Percentiles rank a stretch among this genome's conserved stretches.
Conservation (phyloP, 2,797 vertebrate genomes). For the Melanotaenia boesemani region DNA sequence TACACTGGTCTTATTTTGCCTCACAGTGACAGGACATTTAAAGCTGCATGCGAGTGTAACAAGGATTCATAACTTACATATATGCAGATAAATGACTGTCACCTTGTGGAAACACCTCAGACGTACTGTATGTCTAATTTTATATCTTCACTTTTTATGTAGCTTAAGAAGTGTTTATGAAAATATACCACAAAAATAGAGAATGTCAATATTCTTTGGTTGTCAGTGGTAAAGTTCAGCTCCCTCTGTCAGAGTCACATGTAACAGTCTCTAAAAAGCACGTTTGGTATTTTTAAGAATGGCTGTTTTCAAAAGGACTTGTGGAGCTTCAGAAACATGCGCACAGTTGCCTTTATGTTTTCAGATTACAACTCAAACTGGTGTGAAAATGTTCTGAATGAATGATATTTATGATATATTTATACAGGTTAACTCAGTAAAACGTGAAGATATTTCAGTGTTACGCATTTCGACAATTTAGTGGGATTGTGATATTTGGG, state of each 20-base stretch:
- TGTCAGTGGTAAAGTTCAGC: slow-evolving; percentile 20
- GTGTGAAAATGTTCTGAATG: slow-evolving; percentile 26
- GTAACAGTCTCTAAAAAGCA: slow-evolving; percentile 33
- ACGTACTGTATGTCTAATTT: slow-evolving; percentile 62
- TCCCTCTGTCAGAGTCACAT: slow-evolving; percentile 29
- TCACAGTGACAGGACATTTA: slow-evolving; percentile 28
- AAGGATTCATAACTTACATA: slow-evolving; percentile 30
- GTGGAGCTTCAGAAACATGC: slow-evolving; percentile 28
- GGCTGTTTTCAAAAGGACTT: slow-evolving; percentile 57
- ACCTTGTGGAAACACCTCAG: slow-evolving; percentile 58
- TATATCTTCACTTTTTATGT: slow-evolving; percentile 53
- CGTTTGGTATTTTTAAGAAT: slow-evolving; percentile 36
- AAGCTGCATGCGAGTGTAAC: slow-evolving; percentile 64
- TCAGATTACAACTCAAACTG: slow-evolving; percentile 34
- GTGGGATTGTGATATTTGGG: slow-evolving; percentile 33
- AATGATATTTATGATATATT: slow-evolving; percentile 13
- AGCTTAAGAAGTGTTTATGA: slow-evolving; percentile 39
- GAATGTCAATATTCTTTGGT: slow-evolving; percentile 32
- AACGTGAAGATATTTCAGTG: slow-evolving; percentile 32
- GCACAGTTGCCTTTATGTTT: slow-evolving; percentile 47
- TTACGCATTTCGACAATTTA: slow-evolving; percentile 34
- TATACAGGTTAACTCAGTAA: slow-evolving; percentile 28
- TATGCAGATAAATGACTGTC: slow-evolving; percentile 57
- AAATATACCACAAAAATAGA: slow-evolving; percentile 39
- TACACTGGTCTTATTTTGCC: slow-evolving; percentile 44